A percentile compares a stretch with the other conserved stretches of the same genome.
Conservation (phyloP, 2,113 vertebrate species). For the Vicugna pacos region DNA sequence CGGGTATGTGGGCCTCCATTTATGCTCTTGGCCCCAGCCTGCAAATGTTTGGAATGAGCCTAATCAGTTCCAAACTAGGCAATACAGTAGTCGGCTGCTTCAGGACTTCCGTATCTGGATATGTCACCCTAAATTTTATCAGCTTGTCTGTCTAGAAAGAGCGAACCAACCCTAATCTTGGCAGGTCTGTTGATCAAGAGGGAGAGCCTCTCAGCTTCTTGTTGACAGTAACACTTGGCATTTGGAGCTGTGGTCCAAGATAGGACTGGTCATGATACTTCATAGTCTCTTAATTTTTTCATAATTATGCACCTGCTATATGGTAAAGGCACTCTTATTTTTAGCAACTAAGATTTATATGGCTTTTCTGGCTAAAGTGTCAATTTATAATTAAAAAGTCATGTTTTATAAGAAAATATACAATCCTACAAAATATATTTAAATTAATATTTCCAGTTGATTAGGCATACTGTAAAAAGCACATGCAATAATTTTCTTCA, state of each 20-base stretch:
- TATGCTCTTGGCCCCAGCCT: not conserved
- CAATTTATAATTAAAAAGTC: not conserved
- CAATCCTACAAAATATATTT: not conserved
- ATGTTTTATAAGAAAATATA: not conserved
- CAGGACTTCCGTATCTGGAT: not conserved
- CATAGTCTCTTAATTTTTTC: not conserved
- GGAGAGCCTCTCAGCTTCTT: not conserved
- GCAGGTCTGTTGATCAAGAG: not conserved
- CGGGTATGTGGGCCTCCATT: not conserved
- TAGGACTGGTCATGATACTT: not conserved
- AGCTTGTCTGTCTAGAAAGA: not conserved
- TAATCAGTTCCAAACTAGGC: not conserved
- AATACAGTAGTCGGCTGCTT: not conserved
- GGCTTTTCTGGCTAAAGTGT: not conserved
- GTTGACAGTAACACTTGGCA: not conserved
- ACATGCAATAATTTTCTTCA: not conserved
- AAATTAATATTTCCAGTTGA: not conserved
- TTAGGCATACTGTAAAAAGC: not conserved
- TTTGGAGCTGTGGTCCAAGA: not conserved
- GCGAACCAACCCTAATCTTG: not conserved
- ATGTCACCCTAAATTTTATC: not conserved
- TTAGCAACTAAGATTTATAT: not conserved
- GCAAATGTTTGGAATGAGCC: not conserved
- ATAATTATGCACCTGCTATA: not conserved
- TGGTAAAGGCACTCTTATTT: not conserved